A percentile compares a stretch with the other conserved stretches of the same genome.
Conservation (phyloP, 2,888 invertebrate species). For the Neocrepidodera transversa region DNA sequence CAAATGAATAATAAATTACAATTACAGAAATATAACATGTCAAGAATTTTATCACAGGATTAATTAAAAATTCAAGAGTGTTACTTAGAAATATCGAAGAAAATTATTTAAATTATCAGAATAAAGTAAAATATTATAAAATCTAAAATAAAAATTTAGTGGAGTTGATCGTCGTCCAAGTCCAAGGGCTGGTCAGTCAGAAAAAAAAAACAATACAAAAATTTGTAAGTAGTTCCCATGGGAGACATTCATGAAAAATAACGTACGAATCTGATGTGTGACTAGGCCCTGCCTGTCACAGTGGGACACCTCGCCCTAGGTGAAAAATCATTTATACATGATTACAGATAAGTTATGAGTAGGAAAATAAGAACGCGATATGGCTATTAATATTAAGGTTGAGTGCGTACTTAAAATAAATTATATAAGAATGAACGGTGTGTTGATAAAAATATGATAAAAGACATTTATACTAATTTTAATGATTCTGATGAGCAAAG, state of each 20-base stretch:
- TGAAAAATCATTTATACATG: slow-evolving; percentile 51
- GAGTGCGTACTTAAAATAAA: slow-evolving; percentile 33
- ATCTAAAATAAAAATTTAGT: too few species aligned
- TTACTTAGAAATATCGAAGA: too few species aligned
- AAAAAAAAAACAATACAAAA: slow-evolving; percentile 43
- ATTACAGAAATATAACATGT: too few species aligned
- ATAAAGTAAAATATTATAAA: too few species aligned
- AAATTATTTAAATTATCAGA: too few species aligned
- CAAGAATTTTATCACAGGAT: too few species aligned
- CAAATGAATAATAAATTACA: too few species aligned
- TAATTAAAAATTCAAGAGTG: too few species aligned
- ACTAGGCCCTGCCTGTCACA: slow-evolving; percentile 46
- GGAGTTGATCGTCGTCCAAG: slow-evolving; percentile 16
- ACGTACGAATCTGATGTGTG: slow-evolving; percentile 47
- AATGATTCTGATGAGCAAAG: too few species aligned
- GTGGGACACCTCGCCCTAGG: slow-evolving; percentile 52
- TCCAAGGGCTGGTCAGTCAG: slow-evolving; percentile 20
- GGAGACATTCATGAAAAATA: slow-evolving; percentile 41
- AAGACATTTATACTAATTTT: too few species aligned
- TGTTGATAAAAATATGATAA: background rate
- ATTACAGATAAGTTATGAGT: slow-evolving; percentile 51
- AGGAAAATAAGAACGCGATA: slow-evolving; percentile 46
- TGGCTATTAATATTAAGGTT: slow-evolving; percentile 40
- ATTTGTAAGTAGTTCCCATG: slow-evolving; percentile 49
- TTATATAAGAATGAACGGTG: slow-evolving; percentile 18